phyloP scores from a whole-genome alignment of 2,797 vertebrate species.

The Spizella passerina region DNA sequence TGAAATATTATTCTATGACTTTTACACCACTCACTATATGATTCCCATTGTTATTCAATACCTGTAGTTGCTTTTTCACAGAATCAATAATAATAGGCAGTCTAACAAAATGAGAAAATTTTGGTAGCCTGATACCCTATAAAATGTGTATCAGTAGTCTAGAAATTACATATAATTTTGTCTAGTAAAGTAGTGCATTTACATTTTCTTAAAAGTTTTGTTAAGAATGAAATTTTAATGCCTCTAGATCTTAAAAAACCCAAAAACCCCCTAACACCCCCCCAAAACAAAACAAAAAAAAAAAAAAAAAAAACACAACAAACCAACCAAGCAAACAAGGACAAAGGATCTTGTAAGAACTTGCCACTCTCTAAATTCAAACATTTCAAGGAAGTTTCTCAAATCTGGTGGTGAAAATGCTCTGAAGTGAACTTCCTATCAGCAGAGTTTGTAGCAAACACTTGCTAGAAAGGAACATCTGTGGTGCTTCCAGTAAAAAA shows the following conservation, averaged over 20 bases:
- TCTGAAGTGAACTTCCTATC: not conserved
- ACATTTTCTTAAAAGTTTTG: not conserved
- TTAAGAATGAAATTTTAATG: not conserved
- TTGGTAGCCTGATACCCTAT: not conserved
- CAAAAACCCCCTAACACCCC: rapidly evolving
- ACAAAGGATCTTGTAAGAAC: not conserved
- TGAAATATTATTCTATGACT: constrained; percentile 34
- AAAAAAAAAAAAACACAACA: no score
- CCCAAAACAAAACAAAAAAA: not conserved
- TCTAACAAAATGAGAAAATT: not conserved
- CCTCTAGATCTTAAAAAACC: not conserved
- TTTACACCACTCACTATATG: not conserved
- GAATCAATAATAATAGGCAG: constrained; percentile 10
- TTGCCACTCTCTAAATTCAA: not conserved
- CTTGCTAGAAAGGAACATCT: not conserved
- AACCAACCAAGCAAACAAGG: not conserved
- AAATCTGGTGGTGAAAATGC: not conserved
- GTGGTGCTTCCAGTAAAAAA: not conserved
- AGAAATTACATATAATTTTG: not conserved
- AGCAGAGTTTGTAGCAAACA: not conserved
- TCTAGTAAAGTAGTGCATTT: not conserved
- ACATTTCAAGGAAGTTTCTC: not conserved
- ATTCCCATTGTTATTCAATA: constrained; percentile 24
- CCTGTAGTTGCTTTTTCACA: constrained; percentile 10
- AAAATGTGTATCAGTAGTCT: not conserved